Conservation (phyloP, 1,140 invertebrate genomes). For the Papilio machaon region DNA sequence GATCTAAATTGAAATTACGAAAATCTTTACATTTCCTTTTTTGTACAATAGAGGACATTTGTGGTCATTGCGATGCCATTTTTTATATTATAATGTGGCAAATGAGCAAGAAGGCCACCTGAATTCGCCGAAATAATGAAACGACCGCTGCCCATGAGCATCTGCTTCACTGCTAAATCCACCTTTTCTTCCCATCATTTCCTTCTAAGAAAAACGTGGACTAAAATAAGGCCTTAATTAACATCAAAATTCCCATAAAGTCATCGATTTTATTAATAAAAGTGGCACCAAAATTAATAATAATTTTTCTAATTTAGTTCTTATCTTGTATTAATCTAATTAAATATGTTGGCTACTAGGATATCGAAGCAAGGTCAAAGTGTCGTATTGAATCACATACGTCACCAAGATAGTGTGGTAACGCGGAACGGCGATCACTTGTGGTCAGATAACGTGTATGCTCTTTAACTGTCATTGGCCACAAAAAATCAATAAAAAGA, state of each 20-base stretch:
- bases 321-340: slow-evolving; percentile 3
- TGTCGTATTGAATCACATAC: background rate
- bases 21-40: no score
- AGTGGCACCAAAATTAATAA: background rate
- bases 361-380: slow-evolving; percentile 13
- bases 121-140: no score
- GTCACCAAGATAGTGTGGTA: slow-evolving; percentile 10
- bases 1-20: background rate
- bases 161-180: no score
- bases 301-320: background rate
- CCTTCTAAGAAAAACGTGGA: no score
- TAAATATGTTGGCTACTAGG: slow-evolving; percentile 7
- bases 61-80: no score
- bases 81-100: no score
- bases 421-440: slow-evolving; percentile 3
- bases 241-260: no score
- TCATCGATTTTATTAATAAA: background rate
- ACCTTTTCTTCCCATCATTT: no score
- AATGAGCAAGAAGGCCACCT: no score
- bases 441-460: background rate
- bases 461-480: background rate
- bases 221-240: no score
- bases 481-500: background rate
- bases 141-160: no score
- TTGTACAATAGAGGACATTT: no score